Evolutionary conservation across 2,888 invertebrate species (phyloP).

Genomic region (Antheraea yamamai): DNA sequence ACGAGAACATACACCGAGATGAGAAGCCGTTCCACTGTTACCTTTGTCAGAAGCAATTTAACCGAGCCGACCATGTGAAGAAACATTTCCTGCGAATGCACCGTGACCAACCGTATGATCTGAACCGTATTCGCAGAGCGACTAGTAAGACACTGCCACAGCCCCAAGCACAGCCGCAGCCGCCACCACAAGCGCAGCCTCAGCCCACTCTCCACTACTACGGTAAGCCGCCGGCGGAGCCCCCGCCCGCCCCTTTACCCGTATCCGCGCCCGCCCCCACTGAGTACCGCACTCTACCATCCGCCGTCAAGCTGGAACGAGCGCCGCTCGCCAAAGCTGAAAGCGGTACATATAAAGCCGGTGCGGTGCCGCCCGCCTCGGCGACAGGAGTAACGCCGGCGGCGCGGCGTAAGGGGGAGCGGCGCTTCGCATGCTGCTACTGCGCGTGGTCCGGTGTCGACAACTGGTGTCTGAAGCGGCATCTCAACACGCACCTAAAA

Average conservation of each 20-base stretch:
- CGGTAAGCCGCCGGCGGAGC: constrained; percentile 72
- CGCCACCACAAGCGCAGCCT: constrained; percentile 27
- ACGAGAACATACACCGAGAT: constrained; percentile 96
- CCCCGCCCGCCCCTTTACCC: constrained; percentile 56
- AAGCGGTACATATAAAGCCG: constrained; percentile 34
- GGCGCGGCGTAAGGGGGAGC: constrained; percentile 77
- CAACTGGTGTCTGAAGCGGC: constrained; percentile 96
- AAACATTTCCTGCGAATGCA: constrained; percentile 97
- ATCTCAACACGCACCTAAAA: constrained; percentile 95
- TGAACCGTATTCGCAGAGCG: constrained; percentile 89
- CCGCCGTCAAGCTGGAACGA: constrained; percentile 65
- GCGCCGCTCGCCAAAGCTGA: constrained; percentile 58
- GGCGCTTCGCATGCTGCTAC: constrained; percentile 92
- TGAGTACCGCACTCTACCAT: constrained; percentile 39
- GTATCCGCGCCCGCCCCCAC: constrained; percentile 34
- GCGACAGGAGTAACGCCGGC: neutral
- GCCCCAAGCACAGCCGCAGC: constrained; percentile 15
- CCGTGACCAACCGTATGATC: constrained; percentile 92
- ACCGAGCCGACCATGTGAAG: constrained; percentile 96
- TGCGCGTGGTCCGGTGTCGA: constrained; percentile 96
- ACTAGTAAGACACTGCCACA: constrained; percentile 65
- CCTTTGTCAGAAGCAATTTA: constrained; percentile 95
- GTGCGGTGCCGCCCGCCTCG: neutral
- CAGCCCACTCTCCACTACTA: constrained; percentile 51
- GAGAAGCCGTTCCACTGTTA: constrained; percentile 97